These are phyloP conservation scores for Diogma glabrata DNA, from an alignment of 2,888 invertebrate species.

Conservation along the genomic window DNA sequence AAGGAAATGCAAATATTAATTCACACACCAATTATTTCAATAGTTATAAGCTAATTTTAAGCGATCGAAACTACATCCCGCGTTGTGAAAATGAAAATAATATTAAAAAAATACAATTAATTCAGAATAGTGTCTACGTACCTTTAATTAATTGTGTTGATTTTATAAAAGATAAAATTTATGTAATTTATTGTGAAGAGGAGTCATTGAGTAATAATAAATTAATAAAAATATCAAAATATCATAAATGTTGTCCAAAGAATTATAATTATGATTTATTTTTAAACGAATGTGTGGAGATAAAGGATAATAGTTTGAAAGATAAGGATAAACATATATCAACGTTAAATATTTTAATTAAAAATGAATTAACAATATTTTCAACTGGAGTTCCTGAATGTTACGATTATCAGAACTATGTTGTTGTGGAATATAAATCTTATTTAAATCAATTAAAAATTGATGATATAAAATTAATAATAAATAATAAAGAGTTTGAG, in stretches of 20 bases:
- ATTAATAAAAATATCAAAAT: background rate
- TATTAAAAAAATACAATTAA: background rate
- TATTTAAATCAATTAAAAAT: background rate
- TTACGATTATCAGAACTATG: background rate
- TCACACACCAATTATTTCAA: too few species aligned
- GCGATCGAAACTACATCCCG: background rate
- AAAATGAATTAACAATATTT: background rate
- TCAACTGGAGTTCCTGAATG: background rate
- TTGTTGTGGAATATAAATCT: background rate
- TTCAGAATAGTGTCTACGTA: background rate
- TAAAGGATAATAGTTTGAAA: background rate
- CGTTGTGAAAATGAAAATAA: constrained; percentile 1
- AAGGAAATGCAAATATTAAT: too few species aligned
- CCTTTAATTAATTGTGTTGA: background rate
- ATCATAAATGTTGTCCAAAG: background rate
- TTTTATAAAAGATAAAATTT: background rate
- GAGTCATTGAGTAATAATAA: too few species aligned
- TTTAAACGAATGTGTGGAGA: background rate
- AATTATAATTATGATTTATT: background rate
- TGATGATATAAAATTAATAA: background rate
- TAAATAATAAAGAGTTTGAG: background rate
- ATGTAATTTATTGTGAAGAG: background rate
- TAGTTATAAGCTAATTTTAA: too few species aligned
- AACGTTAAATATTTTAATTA: background rate
- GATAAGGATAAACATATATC: background rate